These are phyloP conservation scores for Camarhynchus parvulus DNA, from an alignment of 2,113 vertebrate species.

Conservation along the genomic window DNA sequence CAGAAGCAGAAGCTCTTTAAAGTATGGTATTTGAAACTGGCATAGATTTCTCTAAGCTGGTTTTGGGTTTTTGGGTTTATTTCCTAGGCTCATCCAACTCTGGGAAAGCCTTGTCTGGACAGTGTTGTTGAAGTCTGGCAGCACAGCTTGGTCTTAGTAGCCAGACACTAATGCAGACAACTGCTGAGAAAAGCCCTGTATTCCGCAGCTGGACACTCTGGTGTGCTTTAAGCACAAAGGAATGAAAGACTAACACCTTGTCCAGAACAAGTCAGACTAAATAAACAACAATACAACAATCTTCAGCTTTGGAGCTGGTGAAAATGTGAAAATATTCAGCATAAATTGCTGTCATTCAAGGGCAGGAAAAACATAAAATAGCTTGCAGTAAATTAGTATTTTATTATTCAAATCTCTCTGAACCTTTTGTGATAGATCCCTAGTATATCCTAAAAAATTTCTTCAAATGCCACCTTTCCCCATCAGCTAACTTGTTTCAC, in stretches of 20 bases:
- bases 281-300: neutral
- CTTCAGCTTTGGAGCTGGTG: neutral
- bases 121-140: conserved; percentile 27
- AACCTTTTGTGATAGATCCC: neutral
- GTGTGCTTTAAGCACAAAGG: neutral
- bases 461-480: neutral
- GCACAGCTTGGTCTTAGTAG: neutral
- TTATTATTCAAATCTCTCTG: neutral
- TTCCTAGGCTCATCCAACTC: neutral
- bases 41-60: neutral
- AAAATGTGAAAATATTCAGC: neutral
- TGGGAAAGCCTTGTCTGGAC: conserved; percentile 42
- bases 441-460: neutral
- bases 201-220: neutral
- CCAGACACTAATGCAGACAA: neutral
- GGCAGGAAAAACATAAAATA: neutral
- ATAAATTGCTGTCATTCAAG: neutral
- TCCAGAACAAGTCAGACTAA: neutral
- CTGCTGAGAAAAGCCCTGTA: neutral
- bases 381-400: neutral
- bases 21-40: neutral
- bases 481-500: neutral
- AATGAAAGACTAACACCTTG: conserved; percentile 14
- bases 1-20: neutral
- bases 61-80: neutral